phyloP scores from a whole-genome alignment of 1,140 invertebrate genomes.

The Bombus vancouverensis region DNA sequence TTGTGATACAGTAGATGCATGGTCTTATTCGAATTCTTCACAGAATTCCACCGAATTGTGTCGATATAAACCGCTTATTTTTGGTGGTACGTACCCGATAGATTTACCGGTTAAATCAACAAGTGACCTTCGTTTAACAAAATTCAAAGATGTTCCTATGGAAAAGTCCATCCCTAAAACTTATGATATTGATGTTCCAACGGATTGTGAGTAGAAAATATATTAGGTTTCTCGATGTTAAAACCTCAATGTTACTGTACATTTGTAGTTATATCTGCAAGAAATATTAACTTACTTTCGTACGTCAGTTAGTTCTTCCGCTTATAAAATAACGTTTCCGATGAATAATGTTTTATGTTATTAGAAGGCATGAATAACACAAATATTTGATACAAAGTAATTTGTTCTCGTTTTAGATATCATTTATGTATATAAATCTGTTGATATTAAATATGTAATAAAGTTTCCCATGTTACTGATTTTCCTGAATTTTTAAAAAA shows the following conservation, averaged over 20 bases:
- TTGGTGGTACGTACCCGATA: constrained; percentile 92
- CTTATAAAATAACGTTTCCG: not conserved
- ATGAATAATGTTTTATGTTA: constrained; percentile 14
- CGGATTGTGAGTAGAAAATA: constrained; percentile 71
- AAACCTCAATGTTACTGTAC: not conserved
- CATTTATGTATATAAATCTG: constrained; percentile 51
- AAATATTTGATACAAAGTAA: constrained; percentile 42
- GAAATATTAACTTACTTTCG: constrained; percentile 4
- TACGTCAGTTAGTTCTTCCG: constrained; percentile 5
- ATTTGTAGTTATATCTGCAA: constrained; percentile 10
- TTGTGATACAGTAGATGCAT: constrained; percentile 85
- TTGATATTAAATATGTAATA: constrained; percentile 60
- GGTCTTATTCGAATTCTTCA: constrained; percentile 71
- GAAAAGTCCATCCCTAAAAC: constrained; percentile 79
- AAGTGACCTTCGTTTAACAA: constrained; percentile 43
- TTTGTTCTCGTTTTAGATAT: constrained; percentile 48
- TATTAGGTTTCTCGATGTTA: constrained; percentile 1
- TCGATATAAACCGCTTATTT: constrained; percentile 86
- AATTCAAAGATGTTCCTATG: constrained; percentile 37
- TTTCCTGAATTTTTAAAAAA: constrained; percentile 45
- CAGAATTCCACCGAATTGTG: constrained; percentile 37
- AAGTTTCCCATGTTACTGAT: constrained; percentile 57
- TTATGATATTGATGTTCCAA: constrained; percentile 85
- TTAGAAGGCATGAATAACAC: not conserved
- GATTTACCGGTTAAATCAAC: constrained; percentile 84